These are phyloP conservation scores for Melanchra persicariae DNA, from an alignment of 2,888 invertebrate genomes.

Conservation along the genomic window DNA sequence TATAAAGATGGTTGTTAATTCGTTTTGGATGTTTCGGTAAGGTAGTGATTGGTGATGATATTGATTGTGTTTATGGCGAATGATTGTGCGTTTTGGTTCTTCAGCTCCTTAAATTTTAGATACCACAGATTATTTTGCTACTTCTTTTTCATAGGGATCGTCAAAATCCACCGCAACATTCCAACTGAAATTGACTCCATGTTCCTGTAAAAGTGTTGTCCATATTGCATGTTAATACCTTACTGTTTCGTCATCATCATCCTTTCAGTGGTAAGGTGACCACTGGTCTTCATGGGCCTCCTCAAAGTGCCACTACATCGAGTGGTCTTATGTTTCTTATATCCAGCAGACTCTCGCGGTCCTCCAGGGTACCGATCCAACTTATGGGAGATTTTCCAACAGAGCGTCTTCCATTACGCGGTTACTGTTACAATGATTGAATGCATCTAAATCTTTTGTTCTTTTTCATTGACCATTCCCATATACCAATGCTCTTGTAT, in stretches of 20 bases:
- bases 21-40: slow-evolving; percentile 33
- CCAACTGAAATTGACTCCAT: not conserved
- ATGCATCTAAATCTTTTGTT: not conserved
- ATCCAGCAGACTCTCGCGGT: not conserved
- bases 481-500: not conserved
- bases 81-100: slow-evolving; percentile 12
- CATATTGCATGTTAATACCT: not conserved
- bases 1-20: slow-evolving; percentile 46
- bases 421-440: too few relatives aligned
- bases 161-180: not conserved
- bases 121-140: not conserved
- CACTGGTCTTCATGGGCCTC: not conserved
- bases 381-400: not conserved
- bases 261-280: too few relatives aligned
- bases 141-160: not conserved
- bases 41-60: slow-evolving; percentile 50
- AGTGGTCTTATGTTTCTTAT: not conserved
- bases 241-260: not conserved
- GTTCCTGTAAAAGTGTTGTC: not conserved
- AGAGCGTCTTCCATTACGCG: not conserved
- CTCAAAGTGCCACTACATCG: not conserved
- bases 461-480: not conserved
- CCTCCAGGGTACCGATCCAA: too few relatives aligned
- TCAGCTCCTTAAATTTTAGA: not conserved
- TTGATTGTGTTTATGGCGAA: slow-evolving; percentile 36